Conservation (phyloP, 2,113 vertebrate genomes). For the Oncorhynchus tshawytscha region DNA sequence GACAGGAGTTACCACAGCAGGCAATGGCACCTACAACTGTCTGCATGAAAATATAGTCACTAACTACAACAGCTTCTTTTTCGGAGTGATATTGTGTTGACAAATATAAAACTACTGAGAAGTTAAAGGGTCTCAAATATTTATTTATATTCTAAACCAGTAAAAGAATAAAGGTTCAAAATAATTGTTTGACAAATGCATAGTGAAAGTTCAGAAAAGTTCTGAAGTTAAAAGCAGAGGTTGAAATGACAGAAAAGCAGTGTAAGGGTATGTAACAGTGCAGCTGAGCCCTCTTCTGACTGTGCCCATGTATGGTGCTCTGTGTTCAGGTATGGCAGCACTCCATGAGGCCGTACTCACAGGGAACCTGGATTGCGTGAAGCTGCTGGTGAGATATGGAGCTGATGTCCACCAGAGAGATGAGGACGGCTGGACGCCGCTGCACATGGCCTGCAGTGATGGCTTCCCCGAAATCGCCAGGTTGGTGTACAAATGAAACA, state of each 20-base stretch:
- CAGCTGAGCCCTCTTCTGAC: background rate
- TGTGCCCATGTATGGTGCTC: background rate
- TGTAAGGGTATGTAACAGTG: background rate
- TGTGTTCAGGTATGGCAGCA: slow-evolving; percentile 83
- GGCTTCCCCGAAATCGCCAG: slow-evolving; percentile 86
- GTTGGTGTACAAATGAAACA: slow-evolving; percentile 61
- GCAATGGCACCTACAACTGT: background rate
- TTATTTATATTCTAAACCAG: too few species aligned
- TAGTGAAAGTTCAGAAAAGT: too few species aligned
- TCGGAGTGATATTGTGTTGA: too few species aligned
- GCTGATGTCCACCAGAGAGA: slow-evolving; percentile 91
- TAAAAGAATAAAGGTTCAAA: too few species aligned
- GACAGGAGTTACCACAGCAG: background rate
- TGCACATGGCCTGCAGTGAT: slow-evolving; percentile 95
- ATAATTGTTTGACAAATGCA: too few species aligned
- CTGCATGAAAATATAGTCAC: background rate
- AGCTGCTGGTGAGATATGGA: slow-evolving; percentile 86
- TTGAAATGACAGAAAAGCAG: background rate
- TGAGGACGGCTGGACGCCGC: slow-evolving; percentile 88
- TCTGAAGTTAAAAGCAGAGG: background rate
- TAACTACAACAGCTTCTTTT: too few species aligned
- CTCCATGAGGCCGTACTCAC: slow-evolving; percentile 92
- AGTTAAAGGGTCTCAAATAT: too few species aligned
- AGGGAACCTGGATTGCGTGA: slow-evolving; percentile 91
- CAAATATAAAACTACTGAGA: too few species aligned